phyloP scores from a whole-genome alignment of 2,797 vertebrate genomes.

The Manis crassicaudata region DNA sequence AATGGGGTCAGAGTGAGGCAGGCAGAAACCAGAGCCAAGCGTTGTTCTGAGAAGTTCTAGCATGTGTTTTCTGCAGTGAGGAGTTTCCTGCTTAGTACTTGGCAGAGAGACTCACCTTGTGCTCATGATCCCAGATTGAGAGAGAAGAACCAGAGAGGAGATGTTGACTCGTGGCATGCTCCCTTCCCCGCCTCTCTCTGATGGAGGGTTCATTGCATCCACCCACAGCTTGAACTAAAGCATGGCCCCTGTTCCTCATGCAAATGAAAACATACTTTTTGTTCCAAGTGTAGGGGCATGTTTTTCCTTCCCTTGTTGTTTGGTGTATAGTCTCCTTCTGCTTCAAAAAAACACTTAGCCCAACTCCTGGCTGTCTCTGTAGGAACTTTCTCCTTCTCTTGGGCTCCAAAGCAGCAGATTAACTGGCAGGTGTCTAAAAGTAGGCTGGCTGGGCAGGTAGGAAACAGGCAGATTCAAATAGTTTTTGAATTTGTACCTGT shows the following conservation, averaged over 20 bases:
- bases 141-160: not conserved
- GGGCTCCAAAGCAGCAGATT: not conserved
- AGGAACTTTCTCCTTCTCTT: not conserved
- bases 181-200: not conserved
- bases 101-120: not conserved
- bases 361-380: not conserved
- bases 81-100: not conserved
- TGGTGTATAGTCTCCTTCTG: not conserved
- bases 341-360: not conserved
- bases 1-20: not conserved
- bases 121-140: not conserved
- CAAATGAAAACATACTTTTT: constrained; percentile 23
- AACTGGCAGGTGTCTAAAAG: constrained; percentile 11
- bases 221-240: not conserved
- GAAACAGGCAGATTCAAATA: not conserved
- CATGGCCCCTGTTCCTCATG: not conserved
- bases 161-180: not conserved
- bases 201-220: not conserved
- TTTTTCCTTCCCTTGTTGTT: constrained; percentile 10
- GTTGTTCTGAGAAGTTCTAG: not conserved
- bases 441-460: not conserved
- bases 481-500: not conserved
- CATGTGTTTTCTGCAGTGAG: not conserved
- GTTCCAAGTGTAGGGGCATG: not conserved
- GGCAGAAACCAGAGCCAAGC: not conserved